Base-by-base conservation (phyloP, 2,888 invertebrate genomes). In the Oscheius sp. region DNA sequence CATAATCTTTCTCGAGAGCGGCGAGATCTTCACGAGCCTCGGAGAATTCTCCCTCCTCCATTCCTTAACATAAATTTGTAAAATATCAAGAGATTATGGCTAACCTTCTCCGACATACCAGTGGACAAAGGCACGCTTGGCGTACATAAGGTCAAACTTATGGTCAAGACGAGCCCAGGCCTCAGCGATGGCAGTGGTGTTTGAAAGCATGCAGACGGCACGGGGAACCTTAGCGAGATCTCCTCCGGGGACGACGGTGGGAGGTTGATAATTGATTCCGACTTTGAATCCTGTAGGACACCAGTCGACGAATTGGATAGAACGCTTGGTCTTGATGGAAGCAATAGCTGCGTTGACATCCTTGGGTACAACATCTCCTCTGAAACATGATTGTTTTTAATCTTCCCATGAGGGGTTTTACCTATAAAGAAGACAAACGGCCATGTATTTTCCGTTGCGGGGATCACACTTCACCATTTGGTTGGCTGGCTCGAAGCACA, bases 301-400 rank as follows among this genome's bases (percentile, higher is more conserved):
- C 92, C 92, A 93, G 75, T 91, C 90, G 2, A 93, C 93, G 86
- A 94, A 94, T 80, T 89, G 89, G 71, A 92, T 91, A 24, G 90
- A 88, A 76, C 90, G 91, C 90, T 94, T 94, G 83, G 94, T 94
- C 90, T 95, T 95, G 90, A 95, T 94, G 87, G 93, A 92, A 1
- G 94, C 93, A 87, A 94, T 94, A 64, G 94, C 93, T 20, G 93
- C 93, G 87, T 94, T 94, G 45, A 94, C 94, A 87, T 94, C 94
- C 89, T 88, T 94, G 74, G 94, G 94, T 5, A 95, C 94, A 71
- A 94, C 94, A 88, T 94, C 94, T 74, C 94, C 94, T 86, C 94
- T 86, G 90, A 3, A 56, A 56, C 5, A 14, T 22, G 20, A 56
- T 14, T 22, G 2, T 33, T 50, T 4, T 17, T 54, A 17, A n/a